phyloP scores from a whole-genome alignment of 92 coral and sea anemone genomes.

The Palythoa caribaeorum region DNA sequence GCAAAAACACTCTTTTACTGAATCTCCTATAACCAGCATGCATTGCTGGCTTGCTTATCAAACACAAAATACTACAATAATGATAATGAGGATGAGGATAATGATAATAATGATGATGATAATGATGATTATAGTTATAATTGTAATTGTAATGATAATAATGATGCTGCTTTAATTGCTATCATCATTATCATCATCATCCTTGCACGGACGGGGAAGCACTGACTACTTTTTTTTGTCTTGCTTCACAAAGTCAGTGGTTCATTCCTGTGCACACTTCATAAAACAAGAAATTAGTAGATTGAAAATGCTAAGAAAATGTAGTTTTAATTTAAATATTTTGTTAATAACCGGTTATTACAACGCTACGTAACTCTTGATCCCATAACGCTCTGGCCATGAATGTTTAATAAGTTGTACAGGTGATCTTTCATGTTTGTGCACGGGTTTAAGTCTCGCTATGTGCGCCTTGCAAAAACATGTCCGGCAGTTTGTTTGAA shows the following conservation, averaged over 20 bases:
- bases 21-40: too few relatives aligned
- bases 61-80: too few relatives aligned
- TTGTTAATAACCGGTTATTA: not conserved
- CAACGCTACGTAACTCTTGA: slow-evolving; percentile 14
- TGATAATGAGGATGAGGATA: too few relatives aligned
- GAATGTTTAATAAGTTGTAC: slow-evolving; percentile 15
- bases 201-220: too few relatives aligned
- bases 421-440: slow-evolving; percentile 16
- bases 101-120: too few relatives aligned
- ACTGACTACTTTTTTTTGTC: too few relatives aligned
- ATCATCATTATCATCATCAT: too few relatives aligned
- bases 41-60: too few relatives aligned
- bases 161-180: too few relatives aligned
- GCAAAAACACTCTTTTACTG: too few relatives aligned
- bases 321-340: not conserved
- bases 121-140: too few relatives aligned
- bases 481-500: not conserved
- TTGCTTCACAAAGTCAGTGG: not conserved
- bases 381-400: slow-evolving; percentile 17
- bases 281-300: not conserved
- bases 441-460: slow-evolving; percentile 14
- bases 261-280: not conserved
- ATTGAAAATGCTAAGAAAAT: not conserved
- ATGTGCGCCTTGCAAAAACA: slow-evolving; percentile 7
- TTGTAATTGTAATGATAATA: too few relatives aligned